Base-by-base conservation (phyloP, 2,888 invertebrate species). In the Heliconius ismenius region DNA sequence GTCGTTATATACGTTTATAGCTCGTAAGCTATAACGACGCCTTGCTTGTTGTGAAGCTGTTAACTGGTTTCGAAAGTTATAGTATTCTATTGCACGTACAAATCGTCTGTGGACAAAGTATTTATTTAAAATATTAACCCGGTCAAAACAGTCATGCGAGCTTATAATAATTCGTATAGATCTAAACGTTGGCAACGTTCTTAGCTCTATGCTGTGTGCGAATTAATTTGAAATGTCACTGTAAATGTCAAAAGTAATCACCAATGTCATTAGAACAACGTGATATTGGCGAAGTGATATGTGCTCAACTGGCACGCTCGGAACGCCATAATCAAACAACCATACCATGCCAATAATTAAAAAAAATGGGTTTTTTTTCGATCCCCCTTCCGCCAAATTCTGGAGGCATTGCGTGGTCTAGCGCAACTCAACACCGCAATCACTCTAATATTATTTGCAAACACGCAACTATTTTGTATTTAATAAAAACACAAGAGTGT, bases 1-100 rank as follows among this genome's bases (percentile, higher is more conserved):
- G 90, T 87, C 88, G 90, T 94, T 90, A 92, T 86, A 87, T 92
- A 89, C 91, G 93, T 93, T 94, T 93, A 93, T 93, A 89, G 93
- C 86, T 91, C 92, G 84, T 94, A 93, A 94, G 93, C 86, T 85
- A 89, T 90, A 89, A 89, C 89, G 88, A 88, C 89, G 88, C 88
- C 90, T 89, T 89, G 91, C 88, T 91, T 90, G 92, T 91, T 91
- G 91, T 90, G 90, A 87, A 87, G 83, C 88, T 89, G 91, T 90
- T 91, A 92, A 91, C 91, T 88, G 89, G 87, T 89, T 89, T 83
- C 88, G 84, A 89, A 91, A 84, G 87, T 92, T 91, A 93, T 86
- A 84, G 84, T 85, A 84, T 89, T 90, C 84, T 92, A 91, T 92
- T 93, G 86, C 87, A 87, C 89, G 86, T 88, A 90, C 90, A 90